Base-by-base conservation (phyloP, 2,113 vertebrate species). In the Manacus vitellinus region DNA sequence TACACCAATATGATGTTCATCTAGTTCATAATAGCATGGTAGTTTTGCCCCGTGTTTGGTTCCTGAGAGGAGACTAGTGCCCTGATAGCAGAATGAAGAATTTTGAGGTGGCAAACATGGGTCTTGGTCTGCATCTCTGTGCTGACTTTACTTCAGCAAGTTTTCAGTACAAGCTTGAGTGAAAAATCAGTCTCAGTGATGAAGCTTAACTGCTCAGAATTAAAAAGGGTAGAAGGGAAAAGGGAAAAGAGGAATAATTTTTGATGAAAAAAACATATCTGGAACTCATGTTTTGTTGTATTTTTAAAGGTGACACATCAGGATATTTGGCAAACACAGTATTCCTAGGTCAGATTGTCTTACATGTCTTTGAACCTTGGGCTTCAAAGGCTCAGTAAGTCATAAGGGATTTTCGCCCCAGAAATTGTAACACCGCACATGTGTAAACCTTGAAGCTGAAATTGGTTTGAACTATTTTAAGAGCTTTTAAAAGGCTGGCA, bases 391-490 rank as follows among this genome's bases (percentile, higher is more conserved):
- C 44, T 83, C 74, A 46, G 17, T 20, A 82, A 92, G 30, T 39
- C 21, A 44, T 18, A 55, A 65, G 33, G 5, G 22, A 66, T 88
- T 84, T 89, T 96, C 7, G 0, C 13, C 46, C 55, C 58, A 52
- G 67, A 83, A 94, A 28, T 44, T 47, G 30, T 80, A 77, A 65
- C 63, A 22, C 27, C 80, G 72, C 27, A 35, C 24, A 43, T 66
- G 22, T 71, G 30, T 70, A 96, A 96, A 89, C 9, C 63, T 89
- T 89, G 78, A 62, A 88, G 46, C 35, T 91, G 74, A 89, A 95
- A 89, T 15, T 17, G 17, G 9, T 39, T 70, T 95, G 71, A 46
- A 80, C 62, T 92, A 89, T 85, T 94, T 94, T 73, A 93, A 88
- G 92, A 92, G 63, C 35, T 89, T 96, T 85, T 43, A 71, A 93